Percentiles rank a stretch among this genome's conserved stretches.
phyloP scores from a whole-genome alignment of 2,888 invertebrate genomes.

The Platerodrilus igneus region DNA sequence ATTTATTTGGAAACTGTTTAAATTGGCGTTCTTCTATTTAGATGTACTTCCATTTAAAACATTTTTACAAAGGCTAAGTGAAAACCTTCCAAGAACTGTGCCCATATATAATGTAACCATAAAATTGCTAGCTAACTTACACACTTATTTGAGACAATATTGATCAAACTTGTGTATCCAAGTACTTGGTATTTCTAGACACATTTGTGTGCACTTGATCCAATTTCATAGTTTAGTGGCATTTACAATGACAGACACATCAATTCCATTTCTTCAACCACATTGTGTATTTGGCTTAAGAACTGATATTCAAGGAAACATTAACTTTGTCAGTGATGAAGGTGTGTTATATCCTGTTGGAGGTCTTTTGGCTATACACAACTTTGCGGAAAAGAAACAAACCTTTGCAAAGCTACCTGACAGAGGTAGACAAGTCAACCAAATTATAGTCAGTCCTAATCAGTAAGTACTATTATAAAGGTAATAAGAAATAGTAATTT shows the following conservation, averaged over 20 bases:
- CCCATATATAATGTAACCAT: no score
- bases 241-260: conserved; percentile 36
- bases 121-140: no score
- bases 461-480: conserved; percentile 50
- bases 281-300: conserved; percentile 61
- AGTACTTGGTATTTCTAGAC: no score
- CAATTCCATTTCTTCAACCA: conserved; percentile 56
- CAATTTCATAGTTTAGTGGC: no score
- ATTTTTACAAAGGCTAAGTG: no score
- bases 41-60: no score
- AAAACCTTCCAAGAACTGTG: no score
- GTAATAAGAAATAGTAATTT: background rate
- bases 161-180: no score
- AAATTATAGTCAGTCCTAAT: conserved; percentile 61
- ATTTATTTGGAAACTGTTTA: no score
- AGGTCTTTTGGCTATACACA: conserved; percentile 69
- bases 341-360: conserved; percentile 80
- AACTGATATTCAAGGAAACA: conserved; percentile 64
- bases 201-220: no score
- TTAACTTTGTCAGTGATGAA: conserved; percentile 66
- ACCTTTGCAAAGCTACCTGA: conserved; percentile 66
- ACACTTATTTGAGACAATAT: no score
- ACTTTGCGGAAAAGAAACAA: conserved; percentile 67
- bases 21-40: no score
- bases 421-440: conserved; percentile 60